Percentiles rank a stretch among this genome's conserved stretches.
Conservation (phyloP, 2,797 vertebrate genomes). For the Limnodromus scolopaceus region DNA sequence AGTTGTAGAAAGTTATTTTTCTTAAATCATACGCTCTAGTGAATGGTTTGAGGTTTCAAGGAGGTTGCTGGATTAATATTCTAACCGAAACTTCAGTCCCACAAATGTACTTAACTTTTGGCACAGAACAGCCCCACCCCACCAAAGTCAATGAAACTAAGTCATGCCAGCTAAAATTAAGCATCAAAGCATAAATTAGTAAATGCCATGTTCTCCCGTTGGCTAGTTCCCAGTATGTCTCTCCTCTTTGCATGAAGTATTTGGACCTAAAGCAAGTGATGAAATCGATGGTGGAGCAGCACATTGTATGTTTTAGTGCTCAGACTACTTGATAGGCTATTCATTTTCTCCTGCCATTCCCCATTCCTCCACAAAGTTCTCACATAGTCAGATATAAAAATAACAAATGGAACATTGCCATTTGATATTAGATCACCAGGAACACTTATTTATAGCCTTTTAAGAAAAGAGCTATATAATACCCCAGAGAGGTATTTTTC, state of each 20-base stretch:
- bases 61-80: neutral
- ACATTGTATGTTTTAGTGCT: neutral
- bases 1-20: neutral
- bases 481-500: neutral
- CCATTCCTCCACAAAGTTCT: neutral
- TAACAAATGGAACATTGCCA: constrained; percentile 1
- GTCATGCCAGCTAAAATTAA: neutral
- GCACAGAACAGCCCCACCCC: neutral
- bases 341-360: neutral
- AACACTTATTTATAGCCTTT: constrained; percentile 7
- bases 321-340: neutral
- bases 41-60: neutral
- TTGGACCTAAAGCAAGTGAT: neutral
- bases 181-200: neutral
- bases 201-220: neutral
- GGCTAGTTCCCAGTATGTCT: neutral
- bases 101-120: neutral
- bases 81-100: neutral
- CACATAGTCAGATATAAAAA: neutral
- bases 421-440: neutral
- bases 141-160: neutral
- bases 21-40: neutral
- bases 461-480: neutral
- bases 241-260: neutral
- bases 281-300: neutral